Evolutionary conservation across 1,140 invertebrate genomes (phyloP), one percentile per base, ranked within the genome.

Genomic region (Spodoptera litura): DNA sequence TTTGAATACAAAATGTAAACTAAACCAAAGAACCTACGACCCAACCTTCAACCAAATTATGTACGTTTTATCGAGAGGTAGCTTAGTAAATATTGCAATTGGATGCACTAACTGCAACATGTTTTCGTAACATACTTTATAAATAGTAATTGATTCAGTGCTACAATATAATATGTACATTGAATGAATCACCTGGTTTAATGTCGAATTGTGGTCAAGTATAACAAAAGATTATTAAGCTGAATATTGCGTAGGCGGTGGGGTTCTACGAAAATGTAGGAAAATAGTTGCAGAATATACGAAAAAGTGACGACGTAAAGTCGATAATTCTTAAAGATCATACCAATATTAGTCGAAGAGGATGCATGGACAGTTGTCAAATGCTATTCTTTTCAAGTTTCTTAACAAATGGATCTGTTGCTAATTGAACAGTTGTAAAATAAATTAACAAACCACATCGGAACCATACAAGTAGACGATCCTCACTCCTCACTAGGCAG

Each of bases 231-330:
- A 49, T 66, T 51, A 66, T 66, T 49, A 66, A 20, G n/a, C 44
- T 49, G 13, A 44, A 31, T 4, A 61, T 31, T 35, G n/a, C 38
- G 62, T 44, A 20, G 62, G 38, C 15, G 49, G 10, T 4, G 9
- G 1, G 9, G n/a, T 66, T 66, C 62, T 38, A 49, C 62, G 62
- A 66, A 66, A 25, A 49, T 20, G 13, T 66, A 38, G 20, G 15
- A 66, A 66, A 66, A 66, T 38, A 66, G n/a, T 66, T 49, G 38
- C 15, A 49, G n/a, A 20, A 66, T 66, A 44, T 66, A 66, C n/a
- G 38, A 38, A 25, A 15, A 66, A n/a, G 10, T 10, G 35, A 3
- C 20, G 25, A 64, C 61, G 61, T 10, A 31, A 8, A 44, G 38
- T 44, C 38, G 38, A 44, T 44, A 8, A 44, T 8, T 44, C 38